Conservation (phyloP, 2,113 vertebrate species). For the Aspiorhynchus laticeps region DNA sequence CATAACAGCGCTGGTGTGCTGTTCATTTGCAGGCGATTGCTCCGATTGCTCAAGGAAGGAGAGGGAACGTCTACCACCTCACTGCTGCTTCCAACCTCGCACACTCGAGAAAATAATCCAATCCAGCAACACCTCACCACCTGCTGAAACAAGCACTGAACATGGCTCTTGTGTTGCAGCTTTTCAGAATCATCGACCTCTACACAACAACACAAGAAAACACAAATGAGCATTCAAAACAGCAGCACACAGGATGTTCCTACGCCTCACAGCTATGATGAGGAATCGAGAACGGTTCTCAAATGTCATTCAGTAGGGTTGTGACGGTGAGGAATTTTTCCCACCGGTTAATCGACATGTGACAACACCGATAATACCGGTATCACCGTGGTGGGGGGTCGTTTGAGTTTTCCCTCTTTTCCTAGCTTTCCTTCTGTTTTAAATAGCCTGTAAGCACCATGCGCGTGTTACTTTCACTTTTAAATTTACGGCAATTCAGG, state of each 20-base stretch:
- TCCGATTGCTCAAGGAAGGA: background rate
- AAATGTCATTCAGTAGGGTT: no score
- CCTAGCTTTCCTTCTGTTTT: no score
- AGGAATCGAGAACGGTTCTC: background rate
- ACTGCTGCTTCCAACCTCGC: background rate
- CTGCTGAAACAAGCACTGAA: background rate
- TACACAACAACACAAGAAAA: background rate
- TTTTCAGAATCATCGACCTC: background rate
- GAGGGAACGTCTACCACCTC: conserved; percentile 21
- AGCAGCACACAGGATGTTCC: background rate
- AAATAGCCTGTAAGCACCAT: no score
- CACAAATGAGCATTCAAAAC: background rate
- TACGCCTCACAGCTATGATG: background rate
- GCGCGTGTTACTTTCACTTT: no score
- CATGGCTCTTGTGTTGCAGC: background rate
- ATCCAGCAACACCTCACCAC: conserved; percentile 3
- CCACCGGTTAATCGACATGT: no score
- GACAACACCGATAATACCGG: no score
- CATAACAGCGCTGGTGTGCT: background rate
- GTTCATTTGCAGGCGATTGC: background rate
- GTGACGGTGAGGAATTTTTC: no score
- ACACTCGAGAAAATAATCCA: conserved; percentile 33
- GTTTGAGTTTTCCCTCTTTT: no score
- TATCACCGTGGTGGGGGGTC: no score
- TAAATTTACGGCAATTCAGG: no score